Evolutionary conservation across 2,888 invertebrate species (phyloP), one percentile per base, ranked within the genome.

Genomic region (Heliconius cydno): DNA sequence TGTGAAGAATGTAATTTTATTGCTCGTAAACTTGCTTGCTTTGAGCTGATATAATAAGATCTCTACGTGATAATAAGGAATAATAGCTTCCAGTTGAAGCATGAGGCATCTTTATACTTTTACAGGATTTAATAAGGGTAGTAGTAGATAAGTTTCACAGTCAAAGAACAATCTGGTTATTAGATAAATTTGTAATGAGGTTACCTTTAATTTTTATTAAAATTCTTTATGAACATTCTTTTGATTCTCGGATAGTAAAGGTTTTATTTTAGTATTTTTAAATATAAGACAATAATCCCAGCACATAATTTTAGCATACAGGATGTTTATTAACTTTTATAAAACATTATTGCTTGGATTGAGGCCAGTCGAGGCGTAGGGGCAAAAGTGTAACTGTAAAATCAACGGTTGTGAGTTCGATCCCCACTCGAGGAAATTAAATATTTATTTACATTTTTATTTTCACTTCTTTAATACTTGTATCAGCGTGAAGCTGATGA

Each of bases 1-100:
- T 83, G 84, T 86, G 88, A 87, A 86, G 85, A 87, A 88, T 85
- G 82, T 81, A 78, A 80, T 86, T 90, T 90, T 90, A 91, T 85
- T 84, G 83, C 84, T 84, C 86, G 90, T 91, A 90, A 90, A 88
- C 85, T 87, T 83, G 65, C 82, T 28, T 84, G 86, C 85, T 84
- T 84, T 84, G 84, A 63, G 70, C 73, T 46, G 67, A 57, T 84
- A 86, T 86, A 87, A 88, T 80, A 81, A 72, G 76, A 66, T 79
- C 73, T 75, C 78, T 80, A 78, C 71, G 79, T 79, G 72, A 80
- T 76, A 63, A 79, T 52, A 78, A 78, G 30, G 28, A 67, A 57
- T 65, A 81, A 57, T 79, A 74, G 68, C 38, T 46, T 46, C 28
- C 30, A 70, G n/a, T 46, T 28, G 41, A 72, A 71, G 57, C 19